Percentiles rank a stretch among this genome's conserved stretches.
These are phyloP conservation scores for Sylvilagus bachmani DNA, from an alignment of 2,113 vertebrate genomes.

Conservation along the genomic window DNA sequence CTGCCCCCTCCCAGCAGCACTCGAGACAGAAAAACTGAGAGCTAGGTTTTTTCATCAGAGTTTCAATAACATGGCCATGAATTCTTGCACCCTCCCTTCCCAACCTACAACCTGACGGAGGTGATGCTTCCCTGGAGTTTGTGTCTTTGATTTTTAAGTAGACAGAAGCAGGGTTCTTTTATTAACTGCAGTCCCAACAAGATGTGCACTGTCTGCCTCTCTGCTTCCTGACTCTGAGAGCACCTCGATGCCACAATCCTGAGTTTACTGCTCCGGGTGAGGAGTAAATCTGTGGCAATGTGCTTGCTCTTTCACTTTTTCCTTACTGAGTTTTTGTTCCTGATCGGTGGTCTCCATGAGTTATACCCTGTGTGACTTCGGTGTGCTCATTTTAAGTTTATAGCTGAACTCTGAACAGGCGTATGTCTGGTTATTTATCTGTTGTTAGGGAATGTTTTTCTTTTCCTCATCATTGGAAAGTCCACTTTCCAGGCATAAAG, in stretches of 20 bases:
- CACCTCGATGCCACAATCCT: too few species aligned
- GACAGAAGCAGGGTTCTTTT: not conserved
- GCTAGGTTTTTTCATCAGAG: not conserved
- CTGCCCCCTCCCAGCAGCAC: not conserved
- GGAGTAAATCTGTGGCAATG: not conserved
- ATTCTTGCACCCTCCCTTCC: accelerated
- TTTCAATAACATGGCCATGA: too few species aligned
- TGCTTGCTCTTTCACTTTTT: not conserved
- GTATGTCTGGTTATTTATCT: not conserved
- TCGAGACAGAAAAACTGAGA: not conserved
- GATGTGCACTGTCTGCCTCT: not conserved
- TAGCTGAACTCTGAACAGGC: not conserved
- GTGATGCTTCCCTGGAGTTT: not conserved
- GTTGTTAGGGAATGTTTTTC: not conserved
- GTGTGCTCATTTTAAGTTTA: too few species aligned
- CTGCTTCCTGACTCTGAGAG: not conserved
- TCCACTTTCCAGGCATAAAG: not conserved
- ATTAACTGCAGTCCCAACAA: not conserved
- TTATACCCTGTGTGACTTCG: not conserved
- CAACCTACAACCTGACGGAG: not conserved
- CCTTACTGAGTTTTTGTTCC: too few species aligned
- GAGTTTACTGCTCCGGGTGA: not conserved
- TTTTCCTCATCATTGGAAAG: not conserved
- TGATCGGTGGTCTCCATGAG: not conserved
- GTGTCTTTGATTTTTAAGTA: not conserved